A percentile compares a stretch with the other conserved stretches of the same genome.
Evolutionary conservation across 2,797 vertebrate genomes (phyloP).

Genomic region (Poeciliopsis infans): DNA sequence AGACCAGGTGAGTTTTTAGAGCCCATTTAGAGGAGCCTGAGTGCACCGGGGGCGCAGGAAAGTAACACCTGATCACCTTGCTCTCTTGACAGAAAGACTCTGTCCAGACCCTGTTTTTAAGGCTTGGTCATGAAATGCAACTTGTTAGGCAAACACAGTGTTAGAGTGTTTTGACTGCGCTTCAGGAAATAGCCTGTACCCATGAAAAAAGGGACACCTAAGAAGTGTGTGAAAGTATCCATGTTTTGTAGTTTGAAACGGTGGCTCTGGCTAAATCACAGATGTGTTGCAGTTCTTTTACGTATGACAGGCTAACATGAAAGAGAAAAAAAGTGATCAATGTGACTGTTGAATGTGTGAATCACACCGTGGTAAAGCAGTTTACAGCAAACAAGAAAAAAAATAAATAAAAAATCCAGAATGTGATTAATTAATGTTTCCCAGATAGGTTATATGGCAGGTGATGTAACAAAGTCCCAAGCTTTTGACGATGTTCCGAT

Average conservation of each 20-base stretch:
- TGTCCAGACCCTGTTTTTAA: slow-evolving; percentile 78
- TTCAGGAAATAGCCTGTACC: slow-evolving; percentile 79
- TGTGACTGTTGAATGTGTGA: background rate
- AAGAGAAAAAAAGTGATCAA: slow-evolving; percentile 5
- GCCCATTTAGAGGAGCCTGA: slow-evolving; percentile 42
- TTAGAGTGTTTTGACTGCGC: slow-evolving; percentile 82
- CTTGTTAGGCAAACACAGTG: slow-evolving; percentile 81
- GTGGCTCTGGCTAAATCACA: slow-evolving; percentile 28
- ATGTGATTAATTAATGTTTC: background rate
- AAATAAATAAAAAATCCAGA: background rate
- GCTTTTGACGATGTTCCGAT: background rate
- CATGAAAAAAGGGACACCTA: slow-evolving; percentile 62
- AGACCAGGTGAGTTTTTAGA: slow-evolving; percentile 68
- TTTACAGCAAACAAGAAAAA: background rate
- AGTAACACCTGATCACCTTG: slow-evolving; percentile 64
- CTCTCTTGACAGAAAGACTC: slow-evolving; percentile 77
- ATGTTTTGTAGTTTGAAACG: slow-evolving; percentile 49
- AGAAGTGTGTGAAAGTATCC: slow-evolving; percentile 71
- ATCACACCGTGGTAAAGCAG: background rate
- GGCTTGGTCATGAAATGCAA: slow-evolving; percentile 68
- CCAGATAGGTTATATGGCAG: background rate
- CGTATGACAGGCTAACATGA: background rate
- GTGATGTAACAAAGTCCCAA: background rate
- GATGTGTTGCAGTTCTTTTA: slow-evolving; percentile 8
- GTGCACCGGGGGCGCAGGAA: slow-evolving; percentile 58